Conservation (phyloP, 1,140 invertebrate genomes). For the Carposina sasakii region DNA sequence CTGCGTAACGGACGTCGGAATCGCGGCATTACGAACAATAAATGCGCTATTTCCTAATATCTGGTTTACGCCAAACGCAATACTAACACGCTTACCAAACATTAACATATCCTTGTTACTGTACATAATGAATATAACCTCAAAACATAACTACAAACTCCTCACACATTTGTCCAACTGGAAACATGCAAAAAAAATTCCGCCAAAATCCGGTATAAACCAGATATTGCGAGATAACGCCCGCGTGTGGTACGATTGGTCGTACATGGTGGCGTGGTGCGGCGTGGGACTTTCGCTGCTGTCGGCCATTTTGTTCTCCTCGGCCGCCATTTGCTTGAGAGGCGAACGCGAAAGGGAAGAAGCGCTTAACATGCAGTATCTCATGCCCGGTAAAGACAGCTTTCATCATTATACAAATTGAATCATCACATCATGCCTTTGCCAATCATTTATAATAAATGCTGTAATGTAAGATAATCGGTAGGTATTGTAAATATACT, state of each 20-base stretch:
- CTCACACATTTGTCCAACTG: background rate
- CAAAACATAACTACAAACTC: background rate
- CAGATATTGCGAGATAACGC: conserved; percentile 91
- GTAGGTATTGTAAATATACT: conserved; percentile 28
- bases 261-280: conserved; percentile 96
- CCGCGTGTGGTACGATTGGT: conserved; percentile 94
- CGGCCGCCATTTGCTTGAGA: conserved; percentile 92
- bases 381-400: conserved; percentile 89
- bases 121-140: conserved; percentile 40
- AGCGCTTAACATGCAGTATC: conserved; percentile 96
- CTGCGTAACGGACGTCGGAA: conserved; percentile 49
- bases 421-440: no score
- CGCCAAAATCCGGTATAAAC: conserved; percentile 47
- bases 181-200: conserved; percentile 9
- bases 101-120: conserved; percentile 44
- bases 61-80: conserved; percentile 66
- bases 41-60: conserved; percentile 61
- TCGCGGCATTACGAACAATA: conserved; percentile 50
- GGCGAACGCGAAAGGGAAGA: conserved; percentile 94
- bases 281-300: conserved; percentile 91
- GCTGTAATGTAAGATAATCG: no score
- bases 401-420: background rate
- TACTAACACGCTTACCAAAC: conserved; percentile 59
- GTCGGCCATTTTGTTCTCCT: conserved; percentile 92
- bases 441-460: no score